These are phyloP conservation scores for Acronicta aceris DNA, from an alignment of 2,888 invertebrate species.

Conservation along the genomic window DNA sequence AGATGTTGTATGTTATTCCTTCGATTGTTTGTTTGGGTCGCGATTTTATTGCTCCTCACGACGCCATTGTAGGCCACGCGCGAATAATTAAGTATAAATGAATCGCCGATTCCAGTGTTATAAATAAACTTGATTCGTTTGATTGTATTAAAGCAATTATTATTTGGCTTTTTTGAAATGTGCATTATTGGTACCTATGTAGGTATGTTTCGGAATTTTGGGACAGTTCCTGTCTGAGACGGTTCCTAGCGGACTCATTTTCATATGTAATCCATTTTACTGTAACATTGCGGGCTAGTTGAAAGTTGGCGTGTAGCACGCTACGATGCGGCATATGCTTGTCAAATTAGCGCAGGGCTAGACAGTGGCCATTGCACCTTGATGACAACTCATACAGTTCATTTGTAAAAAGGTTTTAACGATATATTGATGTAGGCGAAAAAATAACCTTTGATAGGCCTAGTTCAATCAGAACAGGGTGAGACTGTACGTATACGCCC, in stretches of 20 bases:
- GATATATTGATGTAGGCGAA: neutral
- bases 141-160: constrained; percentile 18
- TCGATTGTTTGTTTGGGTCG: constrained; percentile 54
- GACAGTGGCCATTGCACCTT: constrained; percentile 62
- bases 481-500: too few species aligned
- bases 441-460: neutral
- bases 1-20: constrained; percentile 54
- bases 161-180: neutral
- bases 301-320: constrained; percentile 73
- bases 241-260: constrained; percentile 52
- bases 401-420: neutral
- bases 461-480: neutral
- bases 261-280: constrained; percentile 57
- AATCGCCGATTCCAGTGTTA: constrained; percentile 55
- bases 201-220: too few species aligned
- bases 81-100: constrained; percentile 72
- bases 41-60: constrained; percentile 52
- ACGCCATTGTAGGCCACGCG: constrained; percentile 69
- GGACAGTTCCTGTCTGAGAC: constrained; percentile 45
- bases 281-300: constrained; percentile 50
- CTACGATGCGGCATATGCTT: constrained; percentile 68
- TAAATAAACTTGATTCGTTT: constrained; percentile 62
- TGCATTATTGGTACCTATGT: too few species aligned
- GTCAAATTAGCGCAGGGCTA: constrained; percentile 65
- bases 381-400: constrained; percentile 29